Evolutionary conservation across 2,797 vertebrate genomes (phyloP).

Genomic region (Rhinatrema bivittatum): DNA sequence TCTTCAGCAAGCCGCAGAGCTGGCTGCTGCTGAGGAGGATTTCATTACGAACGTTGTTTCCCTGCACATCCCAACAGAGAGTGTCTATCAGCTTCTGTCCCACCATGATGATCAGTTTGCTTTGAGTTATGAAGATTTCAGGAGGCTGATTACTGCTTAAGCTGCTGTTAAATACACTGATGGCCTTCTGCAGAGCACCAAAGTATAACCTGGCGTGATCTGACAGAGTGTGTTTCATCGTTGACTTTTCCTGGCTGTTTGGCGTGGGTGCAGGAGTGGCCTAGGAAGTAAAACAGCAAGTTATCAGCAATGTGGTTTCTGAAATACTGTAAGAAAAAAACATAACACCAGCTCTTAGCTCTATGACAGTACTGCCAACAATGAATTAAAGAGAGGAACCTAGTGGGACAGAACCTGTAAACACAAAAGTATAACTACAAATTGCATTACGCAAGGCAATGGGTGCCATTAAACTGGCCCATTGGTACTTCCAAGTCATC

Average conservation of each 20-base stretch:
- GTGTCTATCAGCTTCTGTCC: slow-evolving; percentile 87
- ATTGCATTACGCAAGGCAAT: too few relatives aligned
- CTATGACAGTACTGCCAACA: too few relatives aligned
- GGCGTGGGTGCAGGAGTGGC: not conserved
- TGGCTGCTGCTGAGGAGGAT: slow-evolving; percentile 70
- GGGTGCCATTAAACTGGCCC: too few relatives aligned
- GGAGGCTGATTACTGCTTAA: slow-evolving; percentile 67
- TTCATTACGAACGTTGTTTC: slow-evolving; percentile 45
- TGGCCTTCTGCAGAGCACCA: slow-evolving; percentile 80
- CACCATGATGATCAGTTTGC: slow-evolving; percentile 89
- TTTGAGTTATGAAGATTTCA: slow-evolving; percentile 80
- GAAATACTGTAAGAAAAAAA: too few relatives aligned
- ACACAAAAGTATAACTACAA: too few relatives aligned
- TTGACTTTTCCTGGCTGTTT: not conserved
- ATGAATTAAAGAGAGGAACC: too few relatives aligned
- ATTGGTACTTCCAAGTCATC: too few relatives aligned
- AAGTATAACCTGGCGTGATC: slow-evolving; percentile 85
- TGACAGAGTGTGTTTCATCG: slow-evolving; percentile 34
- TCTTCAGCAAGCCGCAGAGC: slow-evolving; percentile 82
- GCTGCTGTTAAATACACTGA: slow-evolving; percentile 56
- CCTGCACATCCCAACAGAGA: slow-evolving; percentile 69
- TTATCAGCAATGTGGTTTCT: too few relatives aligned
- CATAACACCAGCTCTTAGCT: too few relatives aligned
- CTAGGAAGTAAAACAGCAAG: slow-evolving; percentile 19
- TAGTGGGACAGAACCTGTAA: too few relatives aligned